Evolutionary conservation across 2,113 vertebrate genomes (phyloP), one percentile per base, ranked within the genome.

Genomic region (Sylvietta virens): DNA sequence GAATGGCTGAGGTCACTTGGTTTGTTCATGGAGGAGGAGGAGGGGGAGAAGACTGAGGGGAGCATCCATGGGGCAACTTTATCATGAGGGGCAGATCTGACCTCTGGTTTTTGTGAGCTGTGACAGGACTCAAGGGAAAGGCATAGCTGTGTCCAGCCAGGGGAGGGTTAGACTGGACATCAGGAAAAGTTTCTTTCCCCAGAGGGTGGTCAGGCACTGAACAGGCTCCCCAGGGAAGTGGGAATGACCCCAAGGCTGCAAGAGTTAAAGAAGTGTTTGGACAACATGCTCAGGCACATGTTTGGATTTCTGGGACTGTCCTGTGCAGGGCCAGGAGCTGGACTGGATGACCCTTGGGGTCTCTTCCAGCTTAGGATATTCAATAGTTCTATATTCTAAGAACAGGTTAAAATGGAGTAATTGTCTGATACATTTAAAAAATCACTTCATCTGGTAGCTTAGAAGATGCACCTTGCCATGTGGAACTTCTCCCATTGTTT

Each of bases 1-100:
- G 16, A 69, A 61, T 2, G 4, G 21, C 56, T 69, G 54, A 61
- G 69, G 39, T 45, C 28, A 15, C 47, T 60, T 60, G 19, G 13
- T 26, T 74, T 74, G 19, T 40, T 74, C 61, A 60, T n/a, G 26
- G 45, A 40, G 23, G 16, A 48, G 56, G n/a, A n/a, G n/a, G n/a
- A n/a, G n/a, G n/a, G n/a, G n/a, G n/a, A 62, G 42, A 30, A 79
- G 20, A 33, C 47, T 69, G 35, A 48, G 21, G 27, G 9, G 12
- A 33, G 2, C 4, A 8, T 67, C 35, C 30, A 20, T 23, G 7
- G 10, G 15, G 15, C 24, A 53, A n/a, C 30, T 54, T 61, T 62
- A 35, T 40, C 26, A 35, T 0, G 3, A 58, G 23, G 33, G 17
- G 14, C 10, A 14, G 33, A 42, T 66, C 37, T 0, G 1, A n/a